Evolutionary conservation across 2,113 vertebrate genomes (phyloP), one percentile per base, ranked within the genome.

Genomic region (Cyprinodon brontotheroides): DNA sequence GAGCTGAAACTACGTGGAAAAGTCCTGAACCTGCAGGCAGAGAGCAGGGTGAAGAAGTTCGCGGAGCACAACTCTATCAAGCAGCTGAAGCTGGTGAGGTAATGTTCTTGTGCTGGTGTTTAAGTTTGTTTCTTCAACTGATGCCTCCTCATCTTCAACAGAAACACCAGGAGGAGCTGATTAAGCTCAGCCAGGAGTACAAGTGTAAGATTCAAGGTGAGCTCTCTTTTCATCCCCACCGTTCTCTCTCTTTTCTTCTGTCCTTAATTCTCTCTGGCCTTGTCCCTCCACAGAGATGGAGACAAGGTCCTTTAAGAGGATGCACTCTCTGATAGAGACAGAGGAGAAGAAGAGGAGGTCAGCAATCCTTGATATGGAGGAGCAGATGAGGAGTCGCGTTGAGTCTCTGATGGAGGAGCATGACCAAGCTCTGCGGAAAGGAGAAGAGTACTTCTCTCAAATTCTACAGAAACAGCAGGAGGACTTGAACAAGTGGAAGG

Each of bases 101-200:
- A 3, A 8, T 22, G 1, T 17, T 14, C 4, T 9, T 3, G 17
- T 57, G 50, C 3, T n/a, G 41, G 3, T 4, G 2, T 3, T 8
- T 14, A 6, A 29, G 11, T 48, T 43, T 3, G 29, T 6, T 14
- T 41, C 11, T 2, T 8, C 43, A 17, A 15, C 11, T 22, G 61
- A 41, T 4, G 48, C 29, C 38, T 61, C 12, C 38, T 50, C n/a
- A 9, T 13, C 48, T 68, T 83, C 40, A 13, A 78, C 95, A 99
- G 98, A 97, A 96, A 90, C 96, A 97, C 0, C 88, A 96, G 11
- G 94, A 96, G 89, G 95, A 96, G 85, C 86, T 96, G 62, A 94
- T 96, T 37, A 93, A 73, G 72, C 87, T 96, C 60, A 89, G 90
- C 43, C 95, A 84, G 0, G 74, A 94, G 80, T 97, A 97, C 0